Conservation (phyloP, 2,797 vertebrate genomes). For the Muscicapa striata region DNA sequence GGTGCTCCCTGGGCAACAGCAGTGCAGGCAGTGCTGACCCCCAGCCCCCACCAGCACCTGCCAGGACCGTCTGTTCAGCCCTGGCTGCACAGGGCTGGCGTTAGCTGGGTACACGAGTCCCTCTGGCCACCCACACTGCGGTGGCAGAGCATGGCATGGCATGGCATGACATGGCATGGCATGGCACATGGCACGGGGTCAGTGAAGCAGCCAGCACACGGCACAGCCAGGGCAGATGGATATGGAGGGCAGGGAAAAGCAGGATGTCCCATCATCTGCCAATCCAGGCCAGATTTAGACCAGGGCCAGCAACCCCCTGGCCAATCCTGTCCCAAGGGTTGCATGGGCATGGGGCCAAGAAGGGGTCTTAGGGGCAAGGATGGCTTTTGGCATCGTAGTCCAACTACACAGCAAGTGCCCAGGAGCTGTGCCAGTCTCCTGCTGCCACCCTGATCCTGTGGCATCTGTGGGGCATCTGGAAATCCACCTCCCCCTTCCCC, state of each 20-base stretch:
- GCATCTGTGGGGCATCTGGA: conserved; percentile 14
- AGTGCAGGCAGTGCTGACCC: not conserved
- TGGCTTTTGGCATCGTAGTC: not conserved
- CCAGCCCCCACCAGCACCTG: not conserved
- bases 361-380: not conserved
- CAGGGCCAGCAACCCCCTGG: rapidly evolving
- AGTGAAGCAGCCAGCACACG: rapidly evolving
- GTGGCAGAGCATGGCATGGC: not conserved
- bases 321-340: not conserved
- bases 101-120: not conserved
- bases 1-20: not conserved
- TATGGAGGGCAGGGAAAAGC: not conserved
- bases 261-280: not conserved
- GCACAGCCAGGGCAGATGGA: not conserved
- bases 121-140: not conserved
- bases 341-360: rapidly evolving
- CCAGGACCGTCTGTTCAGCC: not conserved
- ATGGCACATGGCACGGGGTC: not conserved
- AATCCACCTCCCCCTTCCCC: not conserved
- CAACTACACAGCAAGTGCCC: not conserved
- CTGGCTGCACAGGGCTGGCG: rapidly evolving
- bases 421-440: not conserved
- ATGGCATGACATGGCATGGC: not conserved
- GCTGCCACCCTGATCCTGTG: not conserved
- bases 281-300: rapidly evolving